phyloP scores from a whole-genome alignment of 2,888 invertebrate species.

The Digitonthophagus gazella region DNA sequence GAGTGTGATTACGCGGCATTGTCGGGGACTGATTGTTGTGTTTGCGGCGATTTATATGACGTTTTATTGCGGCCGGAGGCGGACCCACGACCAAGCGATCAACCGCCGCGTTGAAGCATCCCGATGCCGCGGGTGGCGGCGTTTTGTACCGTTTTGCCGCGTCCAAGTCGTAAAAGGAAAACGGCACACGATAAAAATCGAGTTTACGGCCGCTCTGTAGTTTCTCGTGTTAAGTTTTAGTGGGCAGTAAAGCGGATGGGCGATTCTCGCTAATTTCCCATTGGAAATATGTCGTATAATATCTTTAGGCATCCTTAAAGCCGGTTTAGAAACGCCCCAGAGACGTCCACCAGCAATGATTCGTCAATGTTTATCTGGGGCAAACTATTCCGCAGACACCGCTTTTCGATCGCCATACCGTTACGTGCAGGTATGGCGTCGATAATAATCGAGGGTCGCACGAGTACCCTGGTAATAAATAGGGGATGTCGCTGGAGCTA shows the following conservation, averaged over 20 bases:
- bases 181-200: conserved; percentile 7
- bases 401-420: conserved; percentile 22
- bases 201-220: conserved; percentile 13
- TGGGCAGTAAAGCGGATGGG: background rate
- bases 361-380: background rate
- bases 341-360: background rate
- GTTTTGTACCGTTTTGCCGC: background rate
- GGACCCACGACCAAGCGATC: background rate
- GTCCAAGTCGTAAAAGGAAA: conserved; percentile 4
- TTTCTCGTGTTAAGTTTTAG: conserved; percentile 6
- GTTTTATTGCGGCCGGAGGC: conserved; percentile 33
- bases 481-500: conserved; percentile 36
- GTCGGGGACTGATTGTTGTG: conserved; percentile 39
- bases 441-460: conserved; percentile 43
- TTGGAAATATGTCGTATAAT: background rate
- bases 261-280: conserved; percentile 6
- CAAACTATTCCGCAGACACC: background rate
- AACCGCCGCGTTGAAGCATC: background rate
- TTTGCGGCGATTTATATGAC: conserved; percentile 39
- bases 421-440: conserved; percentile 37
- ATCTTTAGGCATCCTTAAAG: background rate
- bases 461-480: conserved; percentile 41
- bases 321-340: too few species aligned
- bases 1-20: conserved; percentile 45
- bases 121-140: background rate